phyloP scores from a whole-genome alignment of 1,140 invertebrate species.

The Hypothenemus hampei region DNA sequence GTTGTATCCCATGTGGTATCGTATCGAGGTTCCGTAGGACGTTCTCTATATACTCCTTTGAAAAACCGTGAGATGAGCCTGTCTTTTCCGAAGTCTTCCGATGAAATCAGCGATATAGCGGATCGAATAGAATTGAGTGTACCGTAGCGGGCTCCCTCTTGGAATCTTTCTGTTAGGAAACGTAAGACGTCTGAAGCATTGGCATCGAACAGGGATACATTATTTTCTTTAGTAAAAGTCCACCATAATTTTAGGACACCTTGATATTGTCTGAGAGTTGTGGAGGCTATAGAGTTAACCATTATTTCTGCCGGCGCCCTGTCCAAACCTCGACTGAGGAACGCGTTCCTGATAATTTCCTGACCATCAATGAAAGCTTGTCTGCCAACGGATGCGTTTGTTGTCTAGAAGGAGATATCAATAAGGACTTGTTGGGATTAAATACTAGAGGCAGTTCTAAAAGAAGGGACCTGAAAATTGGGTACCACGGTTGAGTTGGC shows the following conservation, averaged over 20 bases:
- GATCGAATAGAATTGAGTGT: not conserved
- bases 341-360: conserved; percentile 13
- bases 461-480: conserved; percentile 22
- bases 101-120: not conserved
- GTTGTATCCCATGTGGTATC: conserved; percentile 2
- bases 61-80: not conserved
- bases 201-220: not conserved
- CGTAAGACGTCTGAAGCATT: not conserved
- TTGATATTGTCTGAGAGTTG: conserved; percentile 1
- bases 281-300: not conserved
- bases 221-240: not conserved
- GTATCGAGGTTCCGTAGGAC: not conserved
- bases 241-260: not conserved
- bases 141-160: not conserved
- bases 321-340: not conserved
- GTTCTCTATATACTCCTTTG: conserved; percentile 1
- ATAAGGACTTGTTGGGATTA: conserved; percentile 14
- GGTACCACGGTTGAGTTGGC: conserved; percentile 36
- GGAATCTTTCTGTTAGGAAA: not conserved
- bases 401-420: conserved; percentile 10
- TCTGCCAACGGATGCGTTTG: conserved; percentile 3
- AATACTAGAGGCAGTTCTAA: conserved; percentile 2
- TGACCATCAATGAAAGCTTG: conserved; percentile 12
- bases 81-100: not conserved
- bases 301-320: not conserved